Percentiles rank a stretch among this genome's conserved stretches.
These are phyloP conservation scores for Lemur catta DNA, from an alignment of 2,797 vertebrate genomes.

Conservation along the genomic window DNA sequence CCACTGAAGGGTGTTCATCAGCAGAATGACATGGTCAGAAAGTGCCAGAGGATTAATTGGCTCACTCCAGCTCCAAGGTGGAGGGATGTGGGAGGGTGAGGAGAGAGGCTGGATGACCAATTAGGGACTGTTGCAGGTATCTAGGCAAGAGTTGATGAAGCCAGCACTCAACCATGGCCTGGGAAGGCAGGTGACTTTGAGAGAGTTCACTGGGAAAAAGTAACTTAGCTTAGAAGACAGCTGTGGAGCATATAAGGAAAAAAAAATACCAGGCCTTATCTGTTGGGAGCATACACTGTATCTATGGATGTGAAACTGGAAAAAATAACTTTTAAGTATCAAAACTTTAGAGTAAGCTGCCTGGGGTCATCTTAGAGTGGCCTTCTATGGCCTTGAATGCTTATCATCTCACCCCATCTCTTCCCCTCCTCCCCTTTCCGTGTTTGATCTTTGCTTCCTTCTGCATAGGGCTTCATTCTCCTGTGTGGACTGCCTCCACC, in stretches of 20 bases:
- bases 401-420: not conserved
- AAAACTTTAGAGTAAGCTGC: not conserved
- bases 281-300: not conserved
- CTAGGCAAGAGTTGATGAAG: not conserved
- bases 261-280: not conserved
- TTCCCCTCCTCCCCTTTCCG: too few relatives aligned
- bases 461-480: not conserved
- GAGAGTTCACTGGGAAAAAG: not conserved
- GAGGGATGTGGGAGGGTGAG: not conserved
- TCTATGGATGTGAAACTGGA: not conserved
- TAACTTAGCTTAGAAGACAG: not conserved
- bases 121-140: not conserved
- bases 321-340: not conserved
- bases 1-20: not conserved
- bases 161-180: not conserved
- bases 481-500: not conserved
- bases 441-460: conserved; percentile 8
- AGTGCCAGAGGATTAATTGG: not conserved
- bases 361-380: not conserved
- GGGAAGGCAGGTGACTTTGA: not conserved
- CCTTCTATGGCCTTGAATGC: not conserved
- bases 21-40: not conserved
- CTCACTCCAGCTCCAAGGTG: not conserved
- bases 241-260: not conserved
- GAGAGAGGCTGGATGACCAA: not conserved